These are phyloP conservation scores for Bucco capensis DNA, from an alignment of 2,113 vertebrate genomes.

Conservation along the genomic window DNA sequence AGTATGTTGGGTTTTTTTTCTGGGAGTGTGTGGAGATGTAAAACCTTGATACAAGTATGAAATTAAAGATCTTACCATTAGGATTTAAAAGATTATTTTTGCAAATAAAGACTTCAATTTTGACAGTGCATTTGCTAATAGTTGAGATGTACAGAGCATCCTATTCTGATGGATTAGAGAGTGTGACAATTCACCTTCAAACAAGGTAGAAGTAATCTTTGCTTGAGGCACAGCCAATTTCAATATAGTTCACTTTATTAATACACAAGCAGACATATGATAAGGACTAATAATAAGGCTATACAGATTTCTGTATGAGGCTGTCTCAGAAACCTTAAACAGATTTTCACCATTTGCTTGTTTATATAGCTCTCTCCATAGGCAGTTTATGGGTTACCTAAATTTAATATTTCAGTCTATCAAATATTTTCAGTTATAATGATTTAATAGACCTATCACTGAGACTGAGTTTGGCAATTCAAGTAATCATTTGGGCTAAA, in stretches of 20 bases:
- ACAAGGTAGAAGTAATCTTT: slow-evolving; percentile 54
- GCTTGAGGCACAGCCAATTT: slow-evolving; percentile 45
- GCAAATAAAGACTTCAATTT: neutral
- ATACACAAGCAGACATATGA: slow-evolving; percentile 27
- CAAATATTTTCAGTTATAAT: neutral
- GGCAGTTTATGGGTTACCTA: neutral
- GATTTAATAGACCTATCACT: neutral
- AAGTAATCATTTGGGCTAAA: neutral
- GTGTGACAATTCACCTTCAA: slow-evolving; percentile 43
- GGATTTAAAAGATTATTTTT: neutral
- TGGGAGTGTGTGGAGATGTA: neutral
- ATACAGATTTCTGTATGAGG: neutral
- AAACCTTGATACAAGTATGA: neutral
- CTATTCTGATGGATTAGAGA: slow-evolving; percentile 14
- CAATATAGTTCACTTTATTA: slow-evolving; percentile 16
- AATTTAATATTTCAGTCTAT: neutral
- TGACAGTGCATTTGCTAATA: neutral
- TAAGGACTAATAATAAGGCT: slow-evolving; percentile 17
- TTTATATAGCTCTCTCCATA: neutral
- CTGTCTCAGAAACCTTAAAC: neutral
- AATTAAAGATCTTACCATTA: neutral
- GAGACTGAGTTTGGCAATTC: neutral
- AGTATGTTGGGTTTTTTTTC: too few species aligned
- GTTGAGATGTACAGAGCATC: slow-evolving; percentile 34
- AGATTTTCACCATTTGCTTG: neutral